Base-by-base conservation (phyloP, 2,113 vertebrate genomes). In the Megaceryle maxima region DNA sequence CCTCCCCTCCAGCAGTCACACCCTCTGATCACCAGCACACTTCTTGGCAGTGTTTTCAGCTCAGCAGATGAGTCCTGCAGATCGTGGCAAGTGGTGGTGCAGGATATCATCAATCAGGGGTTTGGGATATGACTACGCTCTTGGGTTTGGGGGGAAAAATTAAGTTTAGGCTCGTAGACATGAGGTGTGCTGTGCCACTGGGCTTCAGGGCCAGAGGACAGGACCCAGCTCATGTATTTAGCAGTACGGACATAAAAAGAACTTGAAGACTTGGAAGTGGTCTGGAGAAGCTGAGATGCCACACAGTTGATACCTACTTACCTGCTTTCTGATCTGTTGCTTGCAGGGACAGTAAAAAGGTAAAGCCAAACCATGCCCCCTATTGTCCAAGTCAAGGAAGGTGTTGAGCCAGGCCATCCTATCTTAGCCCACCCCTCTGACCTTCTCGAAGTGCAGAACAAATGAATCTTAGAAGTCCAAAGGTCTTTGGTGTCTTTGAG, bases 61-160 rank as follows among this genome's bases (percentile, higher is more conserved):
- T 67, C n/a, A 66, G 57, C 44, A n/a, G 51, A 43, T 22, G 44
- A 60, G 13, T 14, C n/a, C 39, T 66, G 56, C 10, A n/a, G 12
- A 5, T 16, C 12, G 48, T 3, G 19, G 29, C 43, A 35, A 64
- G 73, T 6, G 39, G 2, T 50, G 29, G 9, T 19, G 29, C 14
- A 11, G 50, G 56, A 43, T 24, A 39, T 15, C 31, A 29, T 3
- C 10, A 18, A 11, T 15, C 10, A 21, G 29, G n/a, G 51, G 10
- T 31, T 2, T 9, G 18, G 17, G 51, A 60, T 26, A 14, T 17
- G n/a, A 11, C 15, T 15, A 5, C 18, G 22, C 8, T 39, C 15
- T n/a, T 24, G 14, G 5, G 9, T 59, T 29, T 29, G 0, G 0
- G 8, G 14, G 20, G 5, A 6, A 6, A 12, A 51, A 81, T 12